phyloP scores from a whole-genome alignment of 2,113 vertebrate species.

The Myotis davidii region DNA sequence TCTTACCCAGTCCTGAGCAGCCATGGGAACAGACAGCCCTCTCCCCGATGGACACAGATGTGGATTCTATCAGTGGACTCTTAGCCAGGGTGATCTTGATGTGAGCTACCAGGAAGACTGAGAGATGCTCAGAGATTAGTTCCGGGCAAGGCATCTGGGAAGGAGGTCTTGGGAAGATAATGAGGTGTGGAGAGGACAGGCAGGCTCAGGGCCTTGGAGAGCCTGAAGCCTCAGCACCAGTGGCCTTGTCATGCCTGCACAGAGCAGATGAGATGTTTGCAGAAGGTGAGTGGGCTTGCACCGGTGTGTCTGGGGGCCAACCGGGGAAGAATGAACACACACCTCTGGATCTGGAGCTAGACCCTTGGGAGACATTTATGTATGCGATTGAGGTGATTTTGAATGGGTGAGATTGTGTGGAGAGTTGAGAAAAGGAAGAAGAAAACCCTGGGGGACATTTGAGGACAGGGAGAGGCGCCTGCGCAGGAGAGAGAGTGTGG shows the following conservation, averaged over 20 bases:
- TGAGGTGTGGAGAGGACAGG: background rate
- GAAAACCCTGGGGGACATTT: background rate
- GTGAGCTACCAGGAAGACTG: too few relatives aligned
- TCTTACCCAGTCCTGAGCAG: background rate
- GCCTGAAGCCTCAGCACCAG: background rate
- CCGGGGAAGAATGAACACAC: background rate
- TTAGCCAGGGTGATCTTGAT: background rate
- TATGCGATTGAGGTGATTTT: background rate
- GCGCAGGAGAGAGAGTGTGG: background rate
- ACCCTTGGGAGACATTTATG: constrained; percentile 29
- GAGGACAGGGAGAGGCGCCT: background rate
- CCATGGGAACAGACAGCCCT: background rate
- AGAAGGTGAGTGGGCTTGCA: background rate
- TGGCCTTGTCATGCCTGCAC: background rate
- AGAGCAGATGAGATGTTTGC: background rate
- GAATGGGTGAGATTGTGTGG: background rate
- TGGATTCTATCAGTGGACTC: background rate
- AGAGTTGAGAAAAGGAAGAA: constrained; percentile 21
- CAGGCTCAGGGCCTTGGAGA: background rate
- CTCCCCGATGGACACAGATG: background rate
- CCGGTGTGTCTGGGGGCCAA: background rate
- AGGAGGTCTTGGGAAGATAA: background rate
- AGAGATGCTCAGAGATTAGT: background rate
- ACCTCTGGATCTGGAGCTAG: background rate
- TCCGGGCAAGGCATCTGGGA: background rate